A percentile compares a stretch with the other conserved stretches of the same genome.
Conservation (phyloP, 2,797 vertebrate species). For the Gallinago stenura region DNA sequence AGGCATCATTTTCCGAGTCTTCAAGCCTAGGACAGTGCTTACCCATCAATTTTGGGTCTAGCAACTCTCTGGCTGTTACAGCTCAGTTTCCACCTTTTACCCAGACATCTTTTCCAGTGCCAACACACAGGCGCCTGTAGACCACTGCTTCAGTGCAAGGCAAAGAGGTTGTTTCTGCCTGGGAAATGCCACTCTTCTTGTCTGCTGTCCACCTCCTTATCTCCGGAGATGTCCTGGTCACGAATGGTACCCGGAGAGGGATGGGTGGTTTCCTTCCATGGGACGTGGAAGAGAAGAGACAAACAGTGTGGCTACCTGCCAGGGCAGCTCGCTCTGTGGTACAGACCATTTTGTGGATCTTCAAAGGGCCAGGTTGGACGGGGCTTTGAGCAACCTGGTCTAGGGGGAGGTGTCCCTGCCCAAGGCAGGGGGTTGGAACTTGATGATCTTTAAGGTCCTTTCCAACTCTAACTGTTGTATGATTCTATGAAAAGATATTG, state of each 20-base stretch:
- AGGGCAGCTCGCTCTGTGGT: neutral
- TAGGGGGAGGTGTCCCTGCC: neutral
- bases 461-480: neutral
- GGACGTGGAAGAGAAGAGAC: neutral
- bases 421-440: neutral
- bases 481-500: neutral
- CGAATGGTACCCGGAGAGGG: neutral
- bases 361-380: neutral
- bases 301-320: neutral
- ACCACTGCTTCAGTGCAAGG: neutral
- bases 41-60: neutral
- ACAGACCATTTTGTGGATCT: neutral
- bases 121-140: neutral
- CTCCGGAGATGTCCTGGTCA: neutral
- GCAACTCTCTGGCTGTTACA: neutral
- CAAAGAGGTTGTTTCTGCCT: neutral
- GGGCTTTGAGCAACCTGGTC: neutral
- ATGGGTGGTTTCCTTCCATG: neutral
- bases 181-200: neutral
- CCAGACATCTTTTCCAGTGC: neutral
- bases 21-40: neutral
- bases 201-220: neutral
- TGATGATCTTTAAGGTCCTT: neutral
- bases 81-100: neutral
- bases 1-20: neutral